Percentiles rank a stretch among this genome's conserved stretches.
Evolutionary conservation across 2,113 vertebrate species (phyloP).

Genomic region (Podocnemis expansa): DNA sequence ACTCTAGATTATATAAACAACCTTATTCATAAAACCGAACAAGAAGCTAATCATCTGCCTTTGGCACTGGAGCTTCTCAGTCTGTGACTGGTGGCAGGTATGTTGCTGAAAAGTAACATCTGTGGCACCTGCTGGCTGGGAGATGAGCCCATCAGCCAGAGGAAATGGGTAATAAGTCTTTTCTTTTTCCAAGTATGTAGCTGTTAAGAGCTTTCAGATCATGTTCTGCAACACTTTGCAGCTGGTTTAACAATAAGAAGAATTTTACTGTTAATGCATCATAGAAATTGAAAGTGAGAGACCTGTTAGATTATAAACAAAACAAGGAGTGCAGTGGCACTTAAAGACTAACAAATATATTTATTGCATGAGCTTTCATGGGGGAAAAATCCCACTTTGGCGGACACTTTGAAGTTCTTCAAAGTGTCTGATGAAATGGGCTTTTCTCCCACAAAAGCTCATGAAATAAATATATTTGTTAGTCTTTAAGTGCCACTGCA

Average conservation of each 20-base stretch:
- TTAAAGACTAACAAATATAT: no score
- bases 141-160: not conserved
- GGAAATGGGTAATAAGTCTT: not conserved
- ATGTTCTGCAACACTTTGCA: not conserved
- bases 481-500: no score
- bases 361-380: no score
- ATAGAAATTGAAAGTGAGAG: not conserved
- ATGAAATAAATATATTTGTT: no score
- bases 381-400: no score
- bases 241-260: not conserved
- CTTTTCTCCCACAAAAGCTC: no score
- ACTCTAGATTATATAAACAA: not conserved
- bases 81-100: not conserved
- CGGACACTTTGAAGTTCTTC: no score
- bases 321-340: no score
- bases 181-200: not conserved
- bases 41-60: not conserved
- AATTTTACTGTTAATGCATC: not conserved
- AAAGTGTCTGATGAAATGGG: no score
- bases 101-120: not conserved
- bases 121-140: not conserved
- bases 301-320: not conserved
- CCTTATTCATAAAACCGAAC: not conserved
- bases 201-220: not conserved
- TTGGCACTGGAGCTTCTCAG: not conserved